Percentiles rank a stretch among this genome's conserved stretches.
Conservation (phyloP, 2,888 invertebrate genomes). For the Cantharis rustica region DNA sequence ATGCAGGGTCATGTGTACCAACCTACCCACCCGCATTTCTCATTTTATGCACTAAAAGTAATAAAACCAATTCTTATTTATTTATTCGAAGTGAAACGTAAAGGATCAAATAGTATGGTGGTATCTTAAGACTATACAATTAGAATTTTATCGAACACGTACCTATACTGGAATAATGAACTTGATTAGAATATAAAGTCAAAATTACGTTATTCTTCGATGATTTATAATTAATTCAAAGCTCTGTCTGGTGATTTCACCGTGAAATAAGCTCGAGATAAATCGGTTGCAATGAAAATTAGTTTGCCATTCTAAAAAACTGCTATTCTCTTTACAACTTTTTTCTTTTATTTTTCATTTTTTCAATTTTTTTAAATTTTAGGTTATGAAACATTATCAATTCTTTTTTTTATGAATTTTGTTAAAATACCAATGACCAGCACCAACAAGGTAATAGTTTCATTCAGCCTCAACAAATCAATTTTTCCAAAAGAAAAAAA, state of each 20-base stretch:
- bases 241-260: neutral
- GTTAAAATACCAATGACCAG: too few species aligned
- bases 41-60: neutral
- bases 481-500: too few species aligned
- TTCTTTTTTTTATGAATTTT: too few species aligned
- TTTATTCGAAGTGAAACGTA: neutral
- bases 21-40: neutral
- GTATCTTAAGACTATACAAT: neutral
- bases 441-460: too few species aligned
- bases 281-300: neutral
- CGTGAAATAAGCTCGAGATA: neutral
- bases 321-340: neutral
- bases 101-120: neutral
- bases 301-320: neutral
- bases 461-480: too few species aligned
- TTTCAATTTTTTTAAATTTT: neutral
- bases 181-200: neutral
- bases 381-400: neutral
- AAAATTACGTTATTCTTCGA: neutral
- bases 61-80: neutral
- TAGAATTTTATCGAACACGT: neutral
- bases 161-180: neutral
- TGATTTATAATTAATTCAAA: neutral
- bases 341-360: neutral
- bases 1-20: neutral